A percentile compares a stretch with the other conserved stretches of the same genome.
phyloP scores from a whole-genome alignment of 2,888 invertebrate genomes.

The Andrena haemorrhoa region DNA sequence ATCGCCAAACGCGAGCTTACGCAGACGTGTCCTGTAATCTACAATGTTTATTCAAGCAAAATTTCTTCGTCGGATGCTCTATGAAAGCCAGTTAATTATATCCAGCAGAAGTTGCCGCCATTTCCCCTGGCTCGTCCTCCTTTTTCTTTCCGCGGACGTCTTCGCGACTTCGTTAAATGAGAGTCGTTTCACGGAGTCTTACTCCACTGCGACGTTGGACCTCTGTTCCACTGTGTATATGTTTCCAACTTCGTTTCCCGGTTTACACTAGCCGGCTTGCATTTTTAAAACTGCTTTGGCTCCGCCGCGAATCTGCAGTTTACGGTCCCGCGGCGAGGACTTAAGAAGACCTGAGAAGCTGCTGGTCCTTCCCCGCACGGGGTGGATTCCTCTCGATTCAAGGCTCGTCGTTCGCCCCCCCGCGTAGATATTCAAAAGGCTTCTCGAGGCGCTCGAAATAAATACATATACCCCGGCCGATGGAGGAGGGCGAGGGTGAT shows the following conservation, averaged over 20 bases:
- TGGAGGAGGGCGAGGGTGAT: slow-evolving; percentile 63
- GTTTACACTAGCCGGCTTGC: slow-evolving; percentile 20
- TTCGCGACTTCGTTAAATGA: slow-evolving; percentile 55
- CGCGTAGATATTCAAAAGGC: slow-evolving; percentile 44
- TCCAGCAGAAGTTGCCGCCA: slow-evolving; percentile 38
- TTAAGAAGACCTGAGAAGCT: not conserved
- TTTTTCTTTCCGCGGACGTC: slow-evolving; percentile 28
- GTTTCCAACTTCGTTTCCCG: slow-evolving; percentile 16
- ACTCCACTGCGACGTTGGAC: slow-evolving; percentile 29
- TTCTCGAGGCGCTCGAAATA: slow-evolving; percentile 61
- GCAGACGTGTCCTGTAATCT: not conserved
- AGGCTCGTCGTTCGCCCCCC: not conserved
- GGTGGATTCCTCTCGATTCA: not conserved
- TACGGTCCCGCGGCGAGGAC: not conserved
- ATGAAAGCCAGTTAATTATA: slow-evolving; percentile 49
- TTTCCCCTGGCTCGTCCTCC: slow-evolving; percentile 17
- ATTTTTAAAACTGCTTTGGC: slow-evolving; percentile 20
- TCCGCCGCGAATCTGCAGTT: not conserved
- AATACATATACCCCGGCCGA: slow-evolving; percentile 69
- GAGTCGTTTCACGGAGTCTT: slow-evolving; percentile 4
- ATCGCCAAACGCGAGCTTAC: not conserved
- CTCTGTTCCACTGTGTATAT: slow-evolving; percentile 24
- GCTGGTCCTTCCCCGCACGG: not conserved
- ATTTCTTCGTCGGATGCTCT: slow-evolving; percentile 37
- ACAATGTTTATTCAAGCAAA: not conserved